Conservation (phyloP, 92 coral and sea anemone genomes). For the Desmophyllum pertusum region DNA sequence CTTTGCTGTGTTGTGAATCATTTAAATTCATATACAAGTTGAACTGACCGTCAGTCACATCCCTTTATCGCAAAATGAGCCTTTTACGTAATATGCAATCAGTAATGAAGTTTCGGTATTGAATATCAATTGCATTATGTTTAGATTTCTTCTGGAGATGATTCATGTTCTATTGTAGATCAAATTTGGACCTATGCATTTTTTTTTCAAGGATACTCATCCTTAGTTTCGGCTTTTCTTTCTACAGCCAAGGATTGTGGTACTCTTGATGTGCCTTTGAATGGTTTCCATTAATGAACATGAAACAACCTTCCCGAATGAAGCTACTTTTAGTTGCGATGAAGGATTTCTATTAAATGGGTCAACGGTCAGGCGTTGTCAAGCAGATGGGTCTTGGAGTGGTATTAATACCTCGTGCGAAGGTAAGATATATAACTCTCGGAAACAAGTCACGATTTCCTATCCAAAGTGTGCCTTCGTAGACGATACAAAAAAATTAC, state of each 20-base stretch:
- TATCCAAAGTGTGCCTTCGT: too few species aligned
- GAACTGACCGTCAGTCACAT: too few species aligned
- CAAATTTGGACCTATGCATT: not conserved
- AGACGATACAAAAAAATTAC: too few species aligned
- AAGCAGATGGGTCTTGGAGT: constrained; percentile 42
- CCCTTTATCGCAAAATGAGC: too few species aligned
- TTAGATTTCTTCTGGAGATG: not conserved
- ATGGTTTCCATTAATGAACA: constrained; percentile 41
- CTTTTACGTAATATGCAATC: too few species aligned
- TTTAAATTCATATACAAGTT: too few species aligned
- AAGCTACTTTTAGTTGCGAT: constrained; percentile 35
- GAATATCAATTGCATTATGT: too few species aligned
- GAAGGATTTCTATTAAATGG: constrained; percentile 53
- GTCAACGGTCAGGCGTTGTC: constrained; percentile 38
- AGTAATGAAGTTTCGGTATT: too few species aligned
- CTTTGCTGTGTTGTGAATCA: not conserved
- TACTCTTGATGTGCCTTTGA: constrained; percentile 35
- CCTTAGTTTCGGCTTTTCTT: not conserved
- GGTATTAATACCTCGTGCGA: constrained; percentile 23
- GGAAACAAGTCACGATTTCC: not conserved
- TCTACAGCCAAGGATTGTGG: constrained; percentile 55
- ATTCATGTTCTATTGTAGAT: not conserved
- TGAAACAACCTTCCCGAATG: constrained; percentile 45
- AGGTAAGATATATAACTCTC: constrained; percentile 17
- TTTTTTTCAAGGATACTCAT: not conserved